Conservation (phyloP, 2,797 vertebrate species). For the Peromyscus melanophrys region DNA sequence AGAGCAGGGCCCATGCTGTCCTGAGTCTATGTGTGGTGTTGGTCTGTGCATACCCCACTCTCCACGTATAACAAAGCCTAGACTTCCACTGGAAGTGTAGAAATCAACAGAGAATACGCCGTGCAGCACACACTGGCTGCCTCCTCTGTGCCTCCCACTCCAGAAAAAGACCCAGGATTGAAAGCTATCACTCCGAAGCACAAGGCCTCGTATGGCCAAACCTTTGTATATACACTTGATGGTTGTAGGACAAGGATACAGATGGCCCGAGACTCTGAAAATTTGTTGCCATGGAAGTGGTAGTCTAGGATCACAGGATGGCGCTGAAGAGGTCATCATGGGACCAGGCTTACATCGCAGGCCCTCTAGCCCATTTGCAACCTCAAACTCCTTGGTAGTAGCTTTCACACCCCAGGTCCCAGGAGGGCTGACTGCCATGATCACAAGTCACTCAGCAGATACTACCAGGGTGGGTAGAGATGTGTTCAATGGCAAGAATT, state of each 20-base stretch:
- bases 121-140: neutral
- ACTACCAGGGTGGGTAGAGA: neutral
- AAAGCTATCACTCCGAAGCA: neutral
- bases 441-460: neutral
- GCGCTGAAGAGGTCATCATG: neutral
- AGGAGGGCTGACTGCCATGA: neutral
- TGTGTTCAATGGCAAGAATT: neutral
- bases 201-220: neutral
- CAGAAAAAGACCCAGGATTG: neutral
- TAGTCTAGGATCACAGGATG: neutral
- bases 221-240: neutral
- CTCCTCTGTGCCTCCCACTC: neutral
- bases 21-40: neutral
- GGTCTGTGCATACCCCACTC: neutral
- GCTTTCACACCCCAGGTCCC: neutral
- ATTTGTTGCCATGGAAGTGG: neutral
- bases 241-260: neutral
- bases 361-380: neutral
- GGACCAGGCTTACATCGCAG: neutral
- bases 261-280: neutral
- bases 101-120: neutral
- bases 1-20: neutral
- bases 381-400: neutral
- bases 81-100: neutral
- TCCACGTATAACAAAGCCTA: neutral